A percentile compares a stretch with the other conserved stretches of the same genome.
Evolutionary conservation across 2,113 vertebrate species (phyloP).

Genomic region (Pterocles orientalis): DNA sequence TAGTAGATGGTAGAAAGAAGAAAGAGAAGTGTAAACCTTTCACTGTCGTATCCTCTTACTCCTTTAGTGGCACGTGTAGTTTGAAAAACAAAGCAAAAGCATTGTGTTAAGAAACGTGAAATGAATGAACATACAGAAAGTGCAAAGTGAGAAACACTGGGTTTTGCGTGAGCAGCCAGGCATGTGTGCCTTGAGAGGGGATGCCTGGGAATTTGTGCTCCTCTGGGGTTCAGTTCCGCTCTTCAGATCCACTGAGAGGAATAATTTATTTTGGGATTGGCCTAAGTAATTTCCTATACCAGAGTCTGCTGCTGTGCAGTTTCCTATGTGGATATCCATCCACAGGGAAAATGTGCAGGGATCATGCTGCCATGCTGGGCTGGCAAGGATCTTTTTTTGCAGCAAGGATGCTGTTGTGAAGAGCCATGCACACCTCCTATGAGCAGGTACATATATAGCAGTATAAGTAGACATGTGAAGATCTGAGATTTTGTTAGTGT

Average conservation of each 20-base stretch:
- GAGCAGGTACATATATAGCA: not conserved
- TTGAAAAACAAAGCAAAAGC: not conserved
- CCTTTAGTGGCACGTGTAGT: not conserved
- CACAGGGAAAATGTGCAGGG: not conserved
- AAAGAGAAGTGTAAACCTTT: not conserved
- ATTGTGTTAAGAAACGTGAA: not conserved
- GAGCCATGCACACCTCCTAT: not conserved
- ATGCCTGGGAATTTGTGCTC: not conserved
- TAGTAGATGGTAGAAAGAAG: not conserved
- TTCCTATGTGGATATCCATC: not conserved
- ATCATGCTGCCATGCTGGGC: not conserved
- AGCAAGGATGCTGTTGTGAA: not conserved
- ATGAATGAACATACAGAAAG: not conserved
- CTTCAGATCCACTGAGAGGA: not conserved
- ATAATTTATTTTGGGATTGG: not conserved
- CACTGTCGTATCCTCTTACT: not conserved
- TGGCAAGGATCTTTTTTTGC: not conserved
- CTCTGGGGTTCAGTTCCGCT: not conserved
- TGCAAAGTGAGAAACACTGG: not conserved
- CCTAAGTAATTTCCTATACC: not conserved
- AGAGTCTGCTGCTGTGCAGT: not conserved
- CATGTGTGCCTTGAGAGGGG: fast-evolving
- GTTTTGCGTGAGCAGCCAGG: not conserved
- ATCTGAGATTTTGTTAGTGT: not conserved
- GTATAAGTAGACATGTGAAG: not conserved